A percentile compares a stretch with the other conserved stretches of the same genome.
Conservation (phyloP, 1,140 invertebrate genomes). For the Odontomachus brunneus region DNA sequence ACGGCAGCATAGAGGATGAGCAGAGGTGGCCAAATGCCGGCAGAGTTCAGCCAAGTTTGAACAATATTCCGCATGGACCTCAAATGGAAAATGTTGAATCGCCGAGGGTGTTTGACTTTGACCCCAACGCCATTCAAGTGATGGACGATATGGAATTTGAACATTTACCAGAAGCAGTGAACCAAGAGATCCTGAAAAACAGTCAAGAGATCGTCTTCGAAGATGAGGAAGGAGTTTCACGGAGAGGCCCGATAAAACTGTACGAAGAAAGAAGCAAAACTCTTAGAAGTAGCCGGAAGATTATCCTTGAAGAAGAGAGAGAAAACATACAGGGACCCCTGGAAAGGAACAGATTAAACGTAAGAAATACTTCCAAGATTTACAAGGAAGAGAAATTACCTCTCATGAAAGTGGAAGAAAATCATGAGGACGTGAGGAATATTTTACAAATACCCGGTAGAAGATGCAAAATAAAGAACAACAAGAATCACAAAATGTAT, state of each 20-base stretch:
- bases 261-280: not conserved
- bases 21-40: conserved; percentile 46
- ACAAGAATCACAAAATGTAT: not conserved
- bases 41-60: conserved; percentile 45
- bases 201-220: conserved; percentile 1
- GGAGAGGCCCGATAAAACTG: not conserved
- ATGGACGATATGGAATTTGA: conserved; percentile 73
- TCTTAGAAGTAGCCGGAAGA: not conserved
- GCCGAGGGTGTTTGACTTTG: conserved; percentile 69
- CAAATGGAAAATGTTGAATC: conserved; percentile 34
- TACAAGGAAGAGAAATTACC: not conserved
- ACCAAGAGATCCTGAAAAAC: conserved; percentile 77
- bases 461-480: not conserved
- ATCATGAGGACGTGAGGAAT: not conserved
- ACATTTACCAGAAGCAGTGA: conserved; percentile 75
- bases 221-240: not conserved
- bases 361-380: not conserved
- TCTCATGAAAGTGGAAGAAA: not conserved
- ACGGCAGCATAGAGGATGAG: conserved; percentile 74
- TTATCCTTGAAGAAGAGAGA: not conserved
- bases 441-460: not conserved
- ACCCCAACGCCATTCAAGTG: conserved; percentile 74
- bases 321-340: not conserved
- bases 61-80: conserved; percentile 43
- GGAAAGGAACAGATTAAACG: not conserved